Evolutionary conservation across 2,888 invertebrate genomes (phyloP).

Genomic region (Eristalis pertinax): DNA sequence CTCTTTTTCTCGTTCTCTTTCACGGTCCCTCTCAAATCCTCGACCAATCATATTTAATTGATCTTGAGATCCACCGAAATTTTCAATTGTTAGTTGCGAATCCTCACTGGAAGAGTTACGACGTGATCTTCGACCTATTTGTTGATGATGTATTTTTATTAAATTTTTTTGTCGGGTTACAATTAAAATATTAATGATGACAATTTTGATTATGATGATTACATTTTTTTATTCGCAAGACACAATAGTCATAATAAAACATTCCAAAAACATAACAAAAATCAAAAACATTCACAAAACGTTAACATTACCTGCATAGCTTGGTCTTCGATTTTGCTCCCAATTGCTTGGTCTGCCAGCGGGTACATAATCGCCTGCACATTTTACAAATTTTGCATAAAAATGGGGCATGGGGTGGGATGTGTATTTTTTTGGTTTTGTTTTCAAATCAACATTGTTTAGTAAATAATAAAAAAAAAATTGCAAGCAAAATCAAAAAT

Average conservation of each 20-base stretch:
- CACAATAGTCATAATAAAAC: conserved; percentile 9
- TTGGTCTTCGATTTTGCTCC: conserved; percentile 87
- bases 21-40: conserved; percentile 86
- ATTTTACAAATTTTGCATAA: conserved; percentile 41
- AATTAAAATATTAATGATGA: neutral
- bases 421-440: conserved; percentile 27
- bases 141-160: neutral
- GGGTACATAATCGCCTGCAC: conserved; percentile 83
- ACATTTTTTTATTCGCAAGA: conserved; percentile 12
- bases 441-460: conserved; percentile 32
- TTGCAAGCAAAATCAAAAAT: conserved; percentile 40
- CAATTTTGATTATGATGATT: neutral
- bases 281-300: conserved; percentile 42
- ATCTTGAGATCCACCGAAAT: conserved; percentile 96
- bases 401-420: conserved; percentile 39
- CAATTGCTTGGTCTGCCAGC: conserved; percentile 94
- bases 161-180: neutral
- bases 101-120: conserved; percentile 93
- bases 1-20: conserved; percentile 82
- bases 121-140: conserved; percentile 90
- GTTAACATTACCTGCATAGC: conserved; percentile 86
- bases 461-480: conserved; percentile 36
- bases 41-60: conserved; percentile 91
- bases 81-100: conserved; percentile 94
- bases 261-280: conserved; percentile 34